Percentiles rank a stretch among this genome's conserved stretches.
These are phyloP conservation scores for Sericinus montela DNA, from an alignment of 2,888 invertebrate species.

Conservation along the genomic window DNA sequence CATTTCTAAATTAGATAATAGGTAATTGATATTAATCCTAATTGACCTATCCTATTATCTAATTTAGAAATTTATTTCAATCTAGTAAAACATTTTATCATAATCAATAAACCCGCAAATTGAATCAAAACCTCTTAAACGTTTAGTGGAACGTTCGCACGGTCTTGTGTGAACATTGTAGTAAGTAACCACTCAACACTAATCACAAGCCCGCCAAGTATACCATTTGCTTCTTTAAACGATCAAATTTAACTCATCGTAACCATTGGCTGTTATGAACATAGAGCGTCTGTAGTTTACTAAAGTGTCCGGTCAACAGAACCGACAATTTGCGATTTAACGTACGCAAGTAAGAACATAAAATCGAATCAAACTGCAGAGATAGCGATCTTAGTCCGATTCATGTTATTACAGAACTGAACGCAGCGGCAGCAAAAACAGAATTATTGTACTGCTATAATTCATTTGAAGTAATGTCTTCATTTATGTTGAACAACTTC, in stretches of 20 bases:
- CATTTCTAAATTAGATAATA: too few species aligned
- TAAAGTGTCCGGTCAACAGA: slow-evolving; percentile 54
- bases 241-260: slow-evolving; percentile 28
- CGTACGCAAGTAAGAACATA: slow-evolving; percentile 51
- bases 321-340: slow-evolving; percentile 72
- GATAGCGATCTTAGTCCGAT: slow-evolving; percentile 61
- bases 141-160: slow-evolving; percentile 17
- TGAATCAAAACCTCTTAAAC: slow-evolving; percentile 13
- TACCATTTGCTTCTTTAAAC: slow-evolving; percentile 32
- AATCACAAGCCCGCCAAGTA: slow-evolving; percentile 28
- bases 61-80: neutral
- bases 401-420: slow-evolving; percentile 55
- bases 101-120: neutral
- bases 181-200: slow-evolving; percentile 29
- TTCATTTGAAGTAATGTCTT: slow-evolving; percentile 19
- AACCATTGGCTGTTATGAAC: slow-evolving; percentile 31
- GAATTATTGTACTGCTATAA: slow-evolving; percentile 10
- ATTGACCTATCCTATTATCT: too few species aligned
- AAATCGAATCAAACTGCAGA: slow-evolving; percentile 54
- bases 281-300: slow-evolving; percentile 30
- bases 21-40: too few species aligned
- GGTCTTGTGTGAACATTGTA: slow-evolving; percentile 24
- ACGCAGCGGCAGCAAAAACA: slow-evolving; percentile 46
- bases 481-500: slow-evolving; percentile 9
- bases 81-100: neutral